Base-by-base conservation (phyloP, 2,888 invertebrate genomes). In the Synanthedon myopaeformis region DNA sequence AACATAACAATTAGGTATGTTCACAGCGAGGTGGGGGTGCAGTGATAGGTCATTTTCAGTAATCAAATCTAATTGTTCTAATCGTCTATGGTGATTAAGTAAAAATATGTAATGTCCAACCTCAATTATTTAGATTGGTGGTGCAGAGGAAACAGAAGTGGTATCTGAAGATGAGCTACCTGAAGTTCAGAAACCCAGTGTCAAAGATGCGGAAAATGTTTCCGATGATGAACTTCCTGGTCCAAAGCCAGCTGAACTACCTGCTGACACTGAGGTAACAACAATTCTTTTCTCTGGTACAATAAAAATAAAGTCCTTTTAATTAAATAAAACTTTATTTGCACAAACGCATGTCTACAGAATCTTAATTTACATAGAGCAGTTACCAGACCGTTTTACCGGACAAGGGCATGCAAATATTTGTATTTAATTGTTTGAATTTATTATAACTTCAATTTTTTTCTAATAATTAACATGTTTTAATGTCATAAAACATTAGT, bases 81-180 rank as follows among this genome's bases (percentile, higher is more conserved):
- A 23, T 19, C 0, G 19, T 23, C 19, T 23, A 23, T 23, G 19
- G 28, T 28, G 8, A 10, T 8, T 35, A 35, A 35, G 8, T 35
- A 8, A 35, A 35, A 35, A 35, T 8, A 35, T 35, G 35, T 35
- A 35, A 35, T 35, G 10, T 35, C 35, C 10, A 35, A 10, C 35
- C 1, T 2, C 35, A 35, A 35, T 8, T 8, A 35, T 35, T 12
- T 17, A 89, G 88, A 72, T 76, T 58, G 82, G 85, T 50, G 88
- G 78, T 45, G 93, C 93, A 62, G 92, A 93, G 52, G 94, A 95
- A 72, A 94, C 94, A 1, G 95, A 95, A 82, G 93, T 93, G 54
- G 94, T 95, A 49, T 95, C 94, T 0, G 95, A 95, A 75, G 95
- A 95, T 77, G 95, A 95, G 75, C 70, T 94, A 35, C 94, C 94